Base-by-base conservation (phyloP, 1,140 invertebrate genomes). In the Drosophila mayri region DNA sequence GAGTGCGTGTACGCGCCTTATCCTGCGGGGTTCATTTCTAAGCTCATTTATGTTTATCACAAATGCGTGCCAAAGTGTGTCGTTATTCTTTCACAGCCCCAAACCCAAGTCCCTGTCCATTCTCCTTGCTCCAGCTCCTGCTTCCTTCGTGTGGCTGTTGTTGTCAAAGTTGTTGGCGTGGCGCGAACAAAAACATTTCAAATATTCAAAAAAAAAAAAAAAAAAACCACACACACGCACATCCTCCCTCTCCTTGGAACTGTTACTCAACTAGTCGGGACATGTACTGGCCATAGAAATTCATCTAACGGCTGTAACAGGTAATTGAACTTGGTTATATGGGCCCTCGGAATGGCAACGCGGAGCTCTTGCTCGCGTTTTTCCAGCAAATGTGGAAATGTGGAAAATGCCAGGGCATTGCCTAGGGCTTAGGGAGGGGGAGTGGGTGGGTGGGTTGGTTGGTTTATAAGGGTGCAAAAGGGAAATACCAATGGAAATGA, bases 11-110 rank as follows among this genome's bases (percentile, higher is more conserved):
- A 7, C 8, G 6, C 71, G 67, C 68, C 68, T 90, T 88, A 90
- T 84, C 90, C 91, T 90, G 84, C 87, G 91, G 88, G 88, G 85
- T 90, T 91, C 91, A 92, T 92, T 92, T 92, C 88, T 92, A 92
- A 92, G 91, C 91, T 87, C 91, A 92, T 92, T 92, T 92, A 92
- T 92, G 91, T 92, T 92, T 92, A 92, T 92, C 86, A 91, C 88
- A 92, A 92, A 92, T 92, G 87, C 91, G 91, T 92, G 91, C 91
- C 85, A 90, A 90, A 90, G 85, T 90, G 85, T 90, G 85, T 85
- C 85, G 85, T 90, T 90, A 90, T 90, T 90, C 85, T 90, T 85
- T 41, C 60, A 68, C 61, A 49, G 2, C 16, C 10, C n/a, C 16
- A 25, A n/a, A n/a, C n/a, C n/a, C n/a, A n/a, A 11, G 46, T 11